Conservation (phyloP, 2,113 vertebrate species). For the Phoenicopterus ruber region DNA sequence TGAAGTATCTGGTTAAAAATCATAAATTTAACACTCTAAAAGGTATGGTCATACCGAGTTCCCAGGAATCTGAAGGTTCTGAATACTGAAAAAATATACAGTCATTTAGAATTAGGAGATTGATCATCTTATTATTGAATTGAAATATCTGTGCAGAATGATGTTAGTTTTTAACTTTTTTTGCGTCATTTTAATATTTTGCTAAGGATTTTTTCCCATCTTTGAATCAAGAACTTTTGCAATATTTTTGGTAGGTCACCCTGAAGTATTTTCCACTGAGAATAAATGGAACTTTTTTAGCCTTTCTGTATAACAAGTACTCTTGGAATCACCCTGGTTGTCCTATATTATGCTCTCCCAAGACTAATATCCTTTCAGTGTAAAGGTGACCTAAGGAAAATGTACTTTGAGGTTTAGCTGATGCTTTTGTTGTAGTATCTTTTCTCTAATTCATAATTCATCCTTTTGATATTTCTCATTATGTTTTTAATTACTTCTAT, state of each 20-base stretch:
- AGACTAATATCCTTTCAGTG: not conserved
- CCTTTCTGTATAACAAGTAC: not conserved
- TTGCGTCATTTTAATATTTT: not conserved
- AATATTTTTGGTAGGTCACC: conserved; percentile 14
- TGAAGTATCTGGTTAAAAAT: not conserved
- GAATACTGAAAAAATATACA: not conserved
- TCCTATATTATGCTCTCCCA: not conserved
- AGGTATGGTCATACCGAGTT: not conserved
- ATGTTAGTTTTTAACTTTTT: not conserved
- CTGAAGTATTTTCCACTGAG: not conserved
- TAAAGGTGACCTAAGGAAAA: conserved; percentile 40
- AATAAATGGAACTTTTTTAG: conserved; percentile 1
- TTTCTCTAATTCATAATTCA: not conserved
- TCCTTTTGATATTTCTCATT: not conserved
- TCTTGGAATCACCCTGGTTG: conserved; percentile 10
- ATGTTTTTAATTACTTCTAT: not conserved
- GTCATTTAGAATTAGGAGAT: not conserved
- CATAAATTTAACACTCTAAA: not conserved
- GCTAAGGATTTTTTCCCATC: not conserved
- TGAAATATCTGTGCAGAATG: not conserved
- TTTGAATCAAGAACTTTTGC: not conserved
- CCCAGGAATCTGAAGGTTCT: not conserved
- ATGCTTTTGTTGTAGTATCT: not conserved
- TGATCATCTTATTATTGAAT: not conserved
- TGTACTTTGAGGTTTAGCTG: not conserved